Evolutionary conservation across 2,797 vertebrate genomes (phyloP).

Genomic region (Synanceia verrucosa): DNA sequence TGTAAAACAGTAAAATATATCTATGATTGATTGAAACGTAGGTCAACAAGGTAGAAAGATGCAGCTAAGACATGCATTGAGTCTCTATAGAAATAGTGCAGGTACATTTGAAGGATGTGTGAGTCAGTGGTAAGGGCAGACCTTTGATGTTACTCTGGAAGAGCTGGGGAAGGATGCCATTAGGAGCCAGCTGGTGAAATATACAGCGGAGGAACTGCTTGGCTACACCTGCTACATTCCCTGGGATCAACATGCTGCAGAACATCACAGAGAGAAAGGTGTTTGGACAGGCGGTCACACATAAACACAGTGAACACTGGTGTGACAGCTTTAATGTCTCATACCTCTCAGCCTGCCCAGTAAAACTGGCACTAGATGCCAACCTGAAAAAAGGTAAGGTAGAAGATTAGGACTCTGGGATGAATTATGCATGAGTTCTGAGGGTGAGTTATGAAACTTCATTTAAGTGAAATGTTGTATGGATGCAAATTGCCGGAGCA

Average conservation of each 20-base stretch:
- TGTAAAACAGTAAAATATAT: neutral
- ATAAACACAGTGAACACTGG: slow-evolving; percentile 26
- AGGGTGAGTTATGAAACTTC: slow-evolving; percentile 62
- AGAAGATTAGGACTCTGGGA: slow-evolving; percentile 51
- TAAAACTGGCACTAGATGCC: slow-evolving; percentile 95
- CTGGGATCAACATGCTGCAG: slow-evolving; percentile 96
- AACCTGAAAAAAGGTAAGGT: slow-evolving; percentile 85
- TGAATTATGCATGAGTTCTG: slow-evolving; percentile 72
- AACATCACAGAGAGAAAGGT: slow-evolving; percentile 46
- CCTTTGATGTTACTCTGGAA: slow-evolving; percentile 99
- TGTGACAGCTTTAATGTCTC: slow-evolving; percentile 45
- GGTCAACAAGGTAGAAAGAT: neutral
- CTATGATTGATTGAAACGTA: neutral
- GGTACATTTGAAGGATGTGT: neutral
- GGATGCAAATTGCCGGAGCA: slow-evolving; percentile 45
- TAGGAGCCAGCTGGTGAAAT: slow-evolving; percentile 97
- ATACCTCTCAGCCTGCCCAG: slow-evolving; percentile 98
- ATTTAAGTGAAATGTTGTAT: slow-evolving; percentile 61
- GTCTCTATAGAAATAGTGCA: neutral
- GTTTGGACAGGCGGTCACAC: slow-evolving; percentile 39
- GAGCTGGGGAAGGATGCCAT: slow-evolving; percentile 96
- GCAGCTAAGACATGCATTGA: neutral
- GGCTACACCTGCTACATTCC: slow-evolving; percentile 97
- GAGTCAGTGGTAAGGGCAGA: slow-evolving; percentile 53
- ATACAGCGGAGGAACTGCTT: slow-evolving; percentile 98